phyloP scores from a whole-genome alignment of 2,797 vertebrate genomes.

The Sphenodon punctatus region DNA sequence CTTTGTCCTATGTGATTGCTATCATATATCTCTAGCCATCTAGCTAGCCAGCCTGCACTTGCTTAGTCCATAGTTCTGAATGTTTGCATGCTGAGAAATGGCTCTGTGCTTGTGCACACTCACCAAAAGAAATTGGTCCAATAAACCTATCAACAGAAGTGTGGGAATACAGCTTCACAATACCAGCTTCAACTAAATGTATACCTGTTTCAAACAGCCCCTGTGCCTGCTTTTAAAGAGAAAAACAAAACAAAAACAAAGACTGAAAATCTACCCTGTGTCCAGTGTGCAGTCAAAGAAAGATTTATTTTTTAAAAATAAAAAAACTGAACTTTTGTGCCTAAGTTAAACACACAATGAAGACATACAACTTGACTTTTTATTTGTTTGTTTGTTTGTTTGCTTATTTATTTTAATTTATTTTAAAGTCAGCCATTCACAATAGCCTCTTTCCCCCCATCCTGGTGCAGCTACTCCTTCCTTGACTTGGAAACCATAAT shows the following conservation, averaged over 20 bases:
- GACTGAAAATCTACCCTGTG: neutral
- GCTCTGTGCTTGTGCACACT: too few species aligned
- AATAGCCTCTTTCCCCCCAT: slow-evolving; percentile 20
- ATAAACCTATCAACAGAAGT: too few species aligned
- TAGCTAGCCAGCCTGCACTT: too few species aligned
- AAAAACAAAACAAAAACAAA: too few species aligned
- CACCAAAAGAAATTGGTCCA: too few species aligned
- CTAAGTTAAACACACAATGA: neutral
- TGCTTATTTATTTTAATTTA: too few species aligned
- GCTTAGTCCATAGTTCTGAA: too few species aligned
- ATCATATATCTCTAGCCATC: too few species aligned
- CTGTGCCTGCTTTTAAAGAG: neutral
- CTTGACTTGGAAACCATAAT: slow-evolving; percentile 60
- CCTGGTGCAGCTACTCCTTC: slow-evolving; percentile 28
- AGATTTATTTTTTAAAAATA: neutral
- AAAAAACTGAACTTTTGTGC: neutral
- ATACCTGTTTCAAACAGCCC: neutral
- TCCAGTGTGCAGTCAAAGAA: neutral
- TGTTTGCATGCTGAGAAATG: too few species aligned
- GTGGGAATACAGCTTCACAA: neutral
- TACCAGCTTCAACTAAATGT: neutral
- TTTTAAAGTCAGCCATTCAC: slow-evolving; percentile 8
- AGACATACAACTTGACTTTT: neutral
- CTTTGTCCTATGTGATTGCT: too few species aligned
- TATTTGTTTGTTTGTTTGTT: slow-evolving; percentile 59